Evolutionary conservation across 23 tunicate species (phyloP).

Genomic region (Phallusia fumigata): DNA sequence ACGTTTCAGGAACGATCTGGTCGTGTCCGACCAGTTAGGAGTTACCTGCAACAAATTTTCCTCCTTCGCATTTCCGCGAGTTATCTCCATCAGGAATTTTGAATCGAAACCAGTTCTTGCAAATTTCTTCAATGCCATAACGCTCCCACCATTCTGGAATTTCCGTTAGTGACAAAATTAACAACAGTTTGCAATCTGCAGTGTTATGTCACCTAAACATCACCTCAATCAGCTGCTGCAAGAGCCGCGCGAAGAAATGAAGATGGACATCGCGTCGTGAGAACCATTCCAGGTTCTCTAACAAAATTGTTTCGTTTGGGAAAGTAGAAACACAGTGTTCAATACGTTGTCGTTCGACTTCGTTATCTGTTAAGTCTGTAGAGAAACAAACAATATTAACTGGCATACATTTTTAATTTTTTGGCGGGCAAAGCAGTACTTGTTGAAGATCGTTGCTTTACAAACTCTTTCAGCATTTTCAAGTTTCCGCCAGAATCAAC

Average conservation of each 20-base stretch:
- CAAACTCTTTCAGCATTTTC: conserved; percentile 18
- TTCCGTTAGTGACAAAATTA: not conserved
- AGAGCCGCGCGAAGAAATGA: conserved; percentile 41
- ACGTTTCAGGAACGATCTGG: too few species aligned
- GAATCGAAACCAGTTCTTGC: conserved; percentile 18
- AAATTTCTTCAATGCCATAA: conserved; percentile 40
- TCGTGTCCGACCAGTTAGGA: too few species aligned
- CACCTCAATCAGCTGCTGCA: conserved; percentile 66
- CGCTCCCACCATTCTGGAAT: conserved; percentile 51
- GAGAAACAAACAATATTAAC: not conserved
- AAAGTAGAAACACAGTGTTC: conserved; percentile 21
- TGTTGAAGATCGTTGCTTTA: not conserved
- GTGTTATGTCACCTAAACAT: too few species aligned
- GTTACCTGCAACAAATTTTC: conserved; percentile 9
- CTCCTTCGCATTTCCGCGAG: not conserved
- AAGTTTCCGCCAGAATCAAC: conserved; percentile 38
- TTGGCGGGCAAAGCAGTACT: not conserved
- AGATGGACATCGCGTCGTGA: conserved; percentile 27
- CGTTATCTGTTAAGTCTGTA: not conserved
- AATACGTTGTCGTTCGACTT: conserved; percentile 16
- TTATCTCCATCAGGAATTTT: not conserved
- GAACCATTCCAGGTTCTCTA: conserved; percentile 37
- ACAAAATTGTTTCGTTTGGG: conserved; percentile 21
- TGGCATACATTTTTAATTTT: not conserved
- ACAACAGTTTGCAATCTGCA: not conserved